phyloP scores from a whole-genome alignment of 1,140 invertebrate species.

The Anoplolepis gracilipes region DNA sequence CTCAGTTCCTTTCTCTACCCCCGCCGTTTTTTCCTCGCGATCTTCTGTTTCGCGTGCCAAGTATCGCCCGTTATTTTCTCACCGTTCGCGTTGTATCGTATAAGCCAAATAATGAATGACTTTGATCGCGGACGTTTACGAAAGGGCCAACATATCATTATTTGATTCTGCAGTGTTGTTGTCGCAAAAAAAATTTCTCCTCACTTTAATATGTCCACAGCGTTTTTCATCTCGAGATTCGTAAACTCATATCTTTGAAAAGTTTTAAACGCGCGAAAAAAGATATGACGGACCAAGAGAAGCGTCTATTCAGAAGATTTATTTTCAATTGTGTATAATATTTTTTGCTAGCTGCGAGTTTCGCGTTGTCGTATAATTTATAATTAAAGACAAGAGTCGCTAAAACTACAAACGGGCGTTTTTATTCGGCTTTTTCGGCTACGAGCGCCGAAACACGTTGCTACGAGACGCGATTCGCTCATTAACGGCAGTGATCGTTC shows the following conservation, averaged over 20 bases:
- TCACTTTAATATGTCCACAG: background rate
- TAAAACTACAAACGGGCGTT: background rate
- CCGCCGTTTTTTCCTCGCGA: slow-evolving; percentile 15
- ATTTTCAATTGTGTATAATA: background rate
- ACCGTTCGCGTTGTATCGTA: slow-evolving; percentile 26
- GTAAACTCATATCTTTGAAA: background rate
- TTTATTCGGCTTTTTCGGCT: slow-evolving; percentile 2
- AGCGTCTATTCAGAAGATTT: background rate
- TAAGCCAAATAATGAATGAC: background rate
- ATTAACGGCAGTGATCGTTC: slow-evolving; percentile 41
- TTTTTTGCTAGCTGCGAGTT: background rate
- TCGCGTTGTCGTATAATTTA: slow-evolving; percentile 1
- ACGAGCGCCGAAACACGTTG: slow-evolving; percentile 17
- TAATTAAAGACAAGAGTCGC: no score
- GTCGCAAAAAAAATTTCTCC: background rate
- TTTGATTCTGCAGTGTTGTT: background rate
- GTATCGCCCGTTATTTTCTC: slow-evolving; percentile 38
- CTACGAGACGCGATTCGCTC: slow-evolving; percentile 50
- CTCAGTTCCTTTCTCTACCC: background rate
- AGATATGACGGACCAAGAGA: background rate
- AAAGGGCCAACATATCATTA: background rate
- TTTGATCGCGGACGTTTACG: slow-evolving; percentile 23
- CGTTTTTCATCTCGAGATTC: slow-evolving; percentile 2
- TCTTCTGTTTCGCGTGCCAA: slow-evolving; percentile 45
- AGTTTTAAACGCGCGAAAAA: background rate